Evolutionary conservation across 2,113 vertebrate species (phyloP).

Genomic region (Beaufortia kweichowensis): DNA sequence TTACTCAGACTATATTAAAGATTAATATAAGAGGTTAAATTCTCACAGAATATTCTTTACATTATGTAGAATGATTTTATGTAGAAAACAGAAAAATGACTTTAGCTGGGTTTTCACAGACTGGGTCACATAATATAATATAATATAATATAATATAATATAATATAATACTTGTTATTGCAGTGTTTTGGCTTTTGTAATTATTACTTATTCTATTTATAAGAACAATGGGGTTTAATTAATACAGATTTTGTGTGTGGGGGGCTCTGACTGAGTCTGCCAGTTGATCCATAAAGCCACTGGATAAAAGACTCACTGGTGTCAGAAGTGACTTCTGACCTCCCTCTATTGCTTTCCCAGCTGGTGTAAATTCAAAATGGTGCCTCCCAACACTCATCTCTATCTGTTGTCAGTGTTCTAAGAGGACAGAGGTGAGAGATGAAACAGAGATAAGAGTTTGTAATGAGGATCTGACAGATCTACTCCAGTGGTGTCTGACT

Average conservation of each 20-base stretch:
- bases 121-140: no score
- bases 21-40: no score
- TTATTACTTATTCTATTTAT: no score
- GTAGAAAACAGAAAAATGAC: no score
- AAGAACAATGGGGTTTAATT: no score
- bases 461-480: background rate
- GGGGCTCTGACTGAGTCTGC: constrained; percentile 54
- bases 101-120: no score
- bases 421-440: background rate
- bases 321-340: constrained; percentile 89
- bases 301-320: constrained; percentile 92
- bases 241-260: constrained; percentile 59
- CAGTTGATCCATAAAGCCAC: constrained; percentile 86
- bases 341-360: constrained; percentile 79
- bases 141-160: no score
- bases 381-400: constrained; percentile 61
- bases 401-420: background rate
- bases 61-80: no score
- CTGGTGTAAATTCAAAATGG: constrained; percentile 90
- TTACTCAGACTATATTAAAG: no score
- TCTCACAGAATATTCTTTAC: no score
- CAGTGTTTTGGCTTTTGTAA: no score
- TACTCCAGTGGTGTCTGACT: background rate
- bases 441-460: background rate
- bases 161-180: no score